phyloP scores from a whole-genome alignment of 2,113 vertebrate species.

The Equus przewalskii region DNA sequence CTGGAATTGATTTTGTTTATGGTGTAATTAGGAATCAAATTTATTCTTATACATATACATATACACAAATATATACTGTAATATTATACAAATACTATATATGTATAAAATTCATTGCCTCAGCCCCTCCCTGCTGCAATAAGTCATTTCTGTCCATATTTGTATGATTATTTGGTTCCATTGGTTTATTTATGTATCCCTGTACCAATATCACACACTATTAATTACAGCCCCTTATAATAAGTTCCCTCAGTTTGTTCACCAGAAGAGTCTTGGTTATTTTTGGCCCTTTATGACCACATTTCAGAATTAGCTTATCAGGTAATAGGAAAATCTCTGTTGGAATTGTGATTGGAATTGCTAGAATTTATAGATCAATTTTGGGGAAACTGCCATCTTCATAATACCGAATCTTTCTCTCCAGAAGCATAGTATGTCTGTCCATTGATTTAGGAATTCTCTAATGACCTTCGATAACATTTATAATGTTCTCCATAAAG shows the following conservation, averaged over 20 bases:
- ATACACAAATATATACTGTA: neutral
- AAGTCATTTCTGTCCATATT: neutral
- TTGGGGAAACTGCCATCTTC: neutral
- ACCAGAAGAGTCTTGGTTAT: neutral
- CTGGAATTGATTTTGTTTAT: neutral
- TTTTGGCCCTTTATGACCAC: neutral
- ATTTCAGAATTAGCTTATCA: constrained; percentile 37
- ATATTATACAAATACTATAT: neutral
- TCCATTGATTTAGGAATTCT: neutral
- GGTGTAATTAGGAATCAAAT: neutral
- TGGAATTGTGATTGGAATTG: neutral
- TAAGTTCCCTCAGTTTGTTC: neutral
- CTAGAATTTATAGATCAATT: neutral
- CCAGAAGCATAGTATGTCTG: neutral
- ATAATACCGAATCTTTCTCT: neutral
- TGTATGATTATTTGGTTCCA: neutral
- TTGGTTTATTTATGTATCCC: neutral
- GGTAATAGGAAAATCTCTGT: neutral
- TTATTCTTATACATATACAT: neutral
- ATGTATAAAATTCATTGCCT: neutral
- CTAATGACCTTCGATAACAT: neutral
- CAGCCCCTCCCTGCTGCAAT: neutral
- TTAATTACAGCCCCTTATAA: neutral
- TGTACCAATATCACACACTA: neutral
- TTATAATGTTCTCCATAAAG: neutral